A percentile compares a stretch with the other conserved stretches of the same genome.
Conservation (phyloP, 53 echinoderm and acorn worm genomes). For the Mesocentrotus franciscanus region DNA sequence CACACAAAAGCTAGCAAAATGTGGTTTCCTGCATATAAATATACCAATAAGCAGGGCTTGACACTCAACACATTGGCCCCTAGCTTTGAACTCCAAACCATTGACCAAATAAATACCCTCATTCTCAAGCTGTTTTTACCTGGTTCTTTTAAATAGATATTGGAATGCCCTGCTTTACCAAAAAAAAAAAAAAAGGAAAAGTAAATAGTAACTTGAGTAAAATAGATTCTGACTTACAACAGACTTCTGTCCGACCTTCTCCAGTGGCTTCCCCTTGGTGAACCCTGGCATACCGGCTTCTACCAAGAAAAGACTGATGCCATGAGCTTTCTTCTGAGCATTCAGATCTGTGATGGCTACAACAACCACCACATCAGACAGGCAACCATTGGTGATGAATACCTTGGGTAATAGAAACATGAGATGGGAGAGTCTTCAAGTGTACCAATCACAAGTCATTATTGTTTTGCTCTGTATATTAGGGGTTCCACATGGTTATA, state of each 20-base stretch:
- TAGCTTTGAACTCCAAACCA: too few species aligned
- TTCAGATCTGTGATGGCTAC: slow-evolving; percentile 75
- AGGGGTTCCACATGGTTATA: too few species aligned
- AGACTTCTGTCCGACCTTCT: slow-evolving; percentile 79
- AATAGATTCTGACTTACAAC: slow-evolving; percentile 58
- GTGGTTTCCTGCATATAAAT: neutral
- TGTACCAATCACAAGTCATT: too few species aligned
- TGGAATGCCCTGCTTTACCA: neutral
- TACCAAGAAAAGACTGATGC: slow-evolving; percentile 78
- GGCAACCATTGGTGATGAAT: slow-evolving; percentile 77
- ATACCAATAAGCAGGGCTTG: neutral
- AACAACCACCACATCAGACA: slow-evolving; percentile 71
- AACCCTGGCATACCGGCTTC: slow-evolving; percentile 80
- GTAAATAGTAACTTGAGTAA: neutral
- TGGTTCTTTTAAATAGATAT: neutral
- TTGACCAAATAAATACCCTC: neutral
- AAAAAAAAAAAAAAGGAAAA: neutral
- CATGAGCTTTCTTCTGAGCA: slow-evolving; percentile 75
- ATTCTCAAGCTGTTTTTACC: neutral
- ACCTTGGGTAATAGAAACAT: slow-evolving; percentile 61
- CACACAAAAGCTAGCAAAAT: neutral
- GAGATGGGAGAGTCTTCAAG: neutral
- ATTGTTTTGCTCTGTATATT: too few species aligned
- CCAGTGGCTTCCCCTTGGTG: slow-evolving; percentile 70
- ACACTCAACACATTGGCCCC: too few species aligned